These are phyloP conservation scores for Silvanus unidentatus DNA, from an alignment of 2,888 invertebrate genomes.

Conservation along the genomic window DNA sequence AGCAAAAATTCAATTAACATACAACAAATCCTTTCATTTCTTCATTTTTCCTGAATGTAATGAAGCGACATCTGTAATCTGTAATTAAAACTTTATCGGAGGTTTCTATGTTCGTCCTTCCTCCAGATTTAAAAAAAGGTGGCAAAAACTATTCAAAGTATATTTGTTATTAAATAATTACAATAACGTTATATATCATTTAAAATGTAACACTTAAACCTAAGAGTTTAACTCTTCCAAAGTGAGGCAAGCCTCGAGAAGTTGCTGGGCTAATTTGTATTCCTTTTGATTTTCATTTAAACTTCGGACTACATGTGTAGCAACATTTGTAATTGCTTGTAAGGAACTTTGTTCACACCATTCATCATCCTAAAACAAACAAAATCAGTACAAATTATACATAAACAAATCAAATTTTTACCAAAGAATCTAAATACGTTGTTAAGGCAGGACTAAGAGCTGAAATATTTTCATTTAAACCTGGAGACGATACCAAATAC, in stretches of 20 bases:
- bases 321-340: constrained; percentile 40
- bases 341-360: constrained; percentile 41
- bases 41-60: too few species aligned
- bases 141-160: too few species aligned
- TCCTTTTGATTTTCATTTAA: constrained; percentile 43
- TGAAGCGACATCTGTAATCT: too few species aligned
- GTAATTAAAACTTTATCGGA: too few species aligned
- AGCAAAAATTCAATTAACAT: too few species aligned
- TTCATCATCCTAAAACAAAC: constrained; percentile 36
- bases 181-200: too few species aligned
- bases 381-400: constrained; percentile 2
- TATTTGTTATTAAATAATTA: too few species aligned
- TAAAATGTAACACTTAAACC: too few species aligned
- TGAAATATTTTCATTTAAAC: constrained; percentile 62
- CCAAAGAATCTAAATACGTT: constrained; percentile 66
- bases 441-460: constrained; percentile 72
- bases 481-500: constrained; percentile 54
- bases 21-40: too few species aligned
- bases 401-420: constrained; percentile 37
- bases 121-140: too few species aligned
- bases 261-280: constrained; percentile 46
- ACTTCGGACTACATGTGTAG: constrained; percentile 43
- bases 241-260: constrained; percentile 48
- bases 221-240: constrained; percentile 27
- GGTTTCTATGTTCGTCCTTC: too few species aligned